Conservation (phyloP, 1,140 invertebrate genomes). For the Calycopis cecrops region DNA sequence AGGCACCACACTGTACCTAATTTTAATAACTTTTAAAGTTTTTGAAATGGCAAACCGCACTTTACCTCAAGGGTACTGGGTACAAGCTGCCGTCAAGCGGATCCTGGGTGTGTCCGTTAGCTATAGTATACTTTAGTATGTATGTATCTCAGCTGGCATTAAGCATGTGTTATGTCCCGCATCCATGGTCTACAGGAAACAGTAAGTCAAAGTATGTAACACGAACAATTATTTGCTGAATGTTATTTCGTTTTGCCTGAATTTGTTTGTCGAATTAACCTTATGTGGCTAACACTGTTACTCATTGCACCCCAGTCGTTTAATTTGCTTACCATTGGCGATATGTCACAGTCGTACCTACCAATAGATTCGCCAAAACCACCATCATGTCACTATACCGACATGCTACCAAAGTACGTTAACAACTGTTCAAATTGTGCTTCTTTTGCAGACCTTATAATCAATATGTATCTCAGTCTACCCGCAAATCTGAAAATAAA, state of each 20-base stretch:
- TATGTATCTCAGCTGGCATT: slow-evolving; percentile 49
- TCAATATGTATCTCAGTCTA: background rate
- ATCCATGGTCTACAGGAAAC: slow-evolving; percentile 78
- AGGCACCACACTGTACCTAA: no score
- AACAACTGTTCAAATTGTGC: slow-evolving; percentile 10
- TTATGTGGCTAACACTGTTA: slow-evolving; percentile 65
- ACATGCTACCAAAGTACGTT: background rate
- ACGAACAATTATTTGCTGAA: slow-evolving; percentile 44
- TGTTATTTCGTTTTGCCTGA: slow-evolving; percentile 60
- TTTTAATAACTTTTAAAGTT: no score
- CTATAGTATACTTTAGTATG: slow-evolving; percentile 30
- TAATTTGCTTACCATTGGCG: slow-evolving; percentile 44
- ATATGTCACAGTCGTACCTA: slow-evolving; percentile 3
- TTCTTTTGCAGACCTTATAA: slow-evolving; percentile 13
- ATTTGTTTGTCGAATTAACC: slow-evolving; percentile 50
- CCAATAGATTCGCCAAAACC: background rate
- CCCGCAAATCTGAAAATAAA: background rate
- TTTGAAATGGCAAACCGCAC: no score
- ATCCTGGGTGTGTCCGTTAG: no score
- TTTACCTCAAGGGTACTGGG: no score
- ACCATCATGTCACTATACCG: background rate
- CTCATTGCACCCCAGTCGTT: slow-evolving; percentile 46
- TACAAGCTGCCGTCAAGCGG: no score
- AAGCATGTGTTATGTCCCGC: slow-evolving; percentile 73
- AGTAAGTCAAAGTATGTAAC: slow-evolving; percentile 79